These are phyloP conservation scores for Enteromius paludinosus DNA, from an alignment of 2,797 vertebrate species.

Conservation along the genomic window DNA sequence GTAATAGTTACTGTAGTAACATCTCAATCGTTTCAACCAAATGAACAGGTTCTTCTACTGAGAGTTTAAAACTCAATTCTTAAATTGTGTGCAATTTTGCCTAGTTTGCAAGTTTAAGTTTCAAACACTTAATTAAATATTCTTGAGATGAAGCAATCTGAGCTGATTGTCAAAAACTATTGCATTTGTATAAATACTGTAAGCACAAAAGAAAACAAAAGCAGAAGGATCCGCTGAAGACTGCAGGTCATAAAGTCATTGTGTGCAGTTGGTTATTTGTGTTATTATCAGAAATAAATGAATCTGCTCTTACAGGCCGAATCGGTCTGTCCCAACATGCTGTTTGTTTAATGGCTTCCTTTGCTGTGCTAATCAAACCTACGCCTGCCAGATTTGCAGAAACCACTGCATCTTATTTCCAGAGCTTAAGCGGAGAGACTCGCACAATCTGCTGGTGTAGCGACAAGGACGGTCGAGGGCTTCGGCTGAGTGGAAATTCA, in stretches of 20 bases:
- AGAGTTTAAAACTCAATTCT: background rate
- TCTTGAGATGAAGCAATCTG: background rate
- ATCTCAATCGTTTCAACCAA: background rate
- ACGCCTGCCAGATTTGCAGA: conserved; percentile 33
- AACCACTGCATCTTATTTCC: conserved; percentile 41
- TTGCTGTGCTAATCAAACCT: conserved; percentile 47
- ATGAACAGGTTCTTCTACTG: too few species aligned
- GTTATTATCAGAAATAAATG: conserved; percentile 44
- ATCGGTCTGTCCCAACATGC: conserved; percentile 5
- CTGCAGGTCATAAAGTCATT: conserved; percentile 4
- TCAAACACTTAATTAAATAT: background rate
- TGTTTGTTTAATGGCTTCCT: conserved; percentile 54
- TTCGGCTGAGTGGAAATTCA: conserved; percentile 26
- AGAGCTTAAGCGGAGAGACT: conserved; percentile 1
- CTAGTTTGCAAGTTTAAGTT: background rate
- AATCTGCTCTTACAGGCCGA: conserved; percentile 30
- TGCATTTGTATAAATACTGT: background rate
- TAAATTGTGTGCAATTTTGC: background rate
- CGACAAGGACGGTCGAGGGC: conserved; percentile 25
- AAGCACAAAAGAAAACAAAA: background rate
- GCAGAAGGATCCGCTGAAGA: background rate
- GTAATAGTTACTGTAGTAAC: too few species aligned
- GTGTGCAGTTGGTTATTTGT: background rate
- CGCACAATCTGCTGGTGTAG: conserved; percentile 9
- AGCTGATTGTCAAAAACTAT: background rate